Conservation (phyloP, 92 coral and sea anemone species). For the Epizoanthus rinbou region DNA sequence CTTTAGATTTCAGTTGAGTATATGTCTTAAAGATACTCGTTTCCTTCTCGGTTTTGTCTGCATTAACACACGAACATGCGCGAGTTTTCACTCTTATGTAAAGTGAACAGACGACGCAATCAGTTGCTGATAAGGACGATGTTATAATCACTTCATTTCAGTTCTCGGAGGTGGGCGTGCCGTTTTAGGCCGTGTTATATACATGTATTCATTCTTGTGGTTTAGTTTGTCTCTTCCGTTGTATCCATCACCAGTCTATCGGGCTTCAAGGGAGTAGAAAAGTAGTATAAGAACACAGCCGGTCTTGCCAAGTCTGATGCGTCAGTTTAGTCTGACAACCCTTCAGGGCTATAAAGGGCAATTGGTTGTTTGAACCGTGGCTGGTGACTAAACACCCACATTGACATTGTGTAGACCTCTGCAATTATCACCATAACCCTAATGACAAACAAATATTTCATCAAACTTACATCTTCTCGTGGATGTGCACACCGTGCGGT, state of each 20-base stretch:
- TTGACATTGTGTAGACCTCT: background rate
- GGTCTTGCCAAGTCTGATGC: background rate
- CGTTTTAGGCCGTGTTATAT: background rate
- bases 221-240: too few species aligned
- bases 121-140: background rate
- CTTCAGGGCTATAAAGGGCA: background rate
- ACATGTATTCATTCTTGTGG: background rate
- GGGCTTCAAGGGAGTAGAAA: too few species aligned
- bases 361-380: background rate
- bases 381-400: background rate
- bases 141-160: background rate
- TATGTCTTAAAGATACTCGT: background rate
- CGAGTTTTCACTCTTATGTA: background rate
- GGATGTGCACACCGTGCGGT: background rate
- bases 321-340: background rate
- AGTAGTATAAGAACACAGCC: background rate
- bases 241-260: too few species aligned
- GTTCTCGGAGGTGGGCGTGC: constrained; percentile 12
- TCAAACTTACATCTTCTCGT: background rate
- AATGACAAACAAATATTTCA: background rate
- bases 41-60: background rate
- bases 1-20: background rate
- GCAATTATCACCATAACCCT: background rate
- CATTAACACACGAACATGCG: constrained; percentile 1
- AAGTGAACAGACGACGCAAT: background rate